Evolutionary conservation across 2,888 invertebrate species (phyloP).

Genomic region (Ceriagrion tenellum): DNA sequence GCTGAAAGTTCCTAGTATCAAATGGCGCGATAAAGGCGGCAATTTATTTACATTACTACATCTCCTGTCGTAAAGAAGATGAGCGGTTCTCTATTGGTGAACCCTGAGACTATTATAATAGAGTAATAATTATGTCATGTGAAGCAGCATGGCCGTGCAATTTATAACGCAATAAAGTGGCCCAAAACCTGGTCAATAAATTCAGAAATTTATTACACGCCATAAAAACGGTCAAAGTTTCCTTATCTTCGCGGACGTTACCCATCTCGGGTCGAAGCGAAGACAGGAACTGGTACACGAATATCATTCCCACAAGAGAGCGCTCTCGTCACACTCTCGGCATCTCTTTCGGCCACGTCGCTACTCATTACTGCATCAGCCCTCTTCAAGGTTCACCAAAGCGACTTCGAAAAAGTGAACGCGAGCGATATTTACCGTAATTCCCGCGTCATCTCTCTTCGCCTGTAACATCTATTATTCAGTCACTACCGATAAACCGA

Average conservation of each 20-base stretch:
- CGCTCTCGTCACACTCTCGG: no score
- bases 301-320: no score
- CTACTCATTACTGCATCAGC: no score
- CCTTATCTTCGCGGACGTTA: not conserved
- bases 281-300: not conserved
- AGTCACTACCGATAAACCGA: no score
- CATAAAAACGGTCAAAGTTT: slow-evolving; percentile 14
- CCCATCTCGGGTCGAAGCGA: not conserved
- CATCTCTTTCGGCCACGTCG: no score
- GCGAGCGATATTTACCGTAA: no score
- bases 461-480: no score
- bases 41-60: not conserved
- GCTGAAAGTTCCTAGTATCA: not conserved
- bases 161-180: not conserved
- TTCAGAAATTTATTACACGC: not conserved
- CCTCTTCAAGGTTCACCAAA: no score
- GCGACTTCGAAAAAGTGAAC: no score
- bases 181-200: not conserved
- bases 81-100: not conserved
- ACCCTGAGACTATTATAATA: not conserved
- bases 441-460: no score
- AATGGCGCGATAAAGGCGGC: not conserved
- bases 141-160: not conserved
- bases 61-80: not conserved
- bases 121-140: not conserved